Conservation (phyloP, 2,888 invertebrate genomes). For the Ophioninae sp. region DNA sequence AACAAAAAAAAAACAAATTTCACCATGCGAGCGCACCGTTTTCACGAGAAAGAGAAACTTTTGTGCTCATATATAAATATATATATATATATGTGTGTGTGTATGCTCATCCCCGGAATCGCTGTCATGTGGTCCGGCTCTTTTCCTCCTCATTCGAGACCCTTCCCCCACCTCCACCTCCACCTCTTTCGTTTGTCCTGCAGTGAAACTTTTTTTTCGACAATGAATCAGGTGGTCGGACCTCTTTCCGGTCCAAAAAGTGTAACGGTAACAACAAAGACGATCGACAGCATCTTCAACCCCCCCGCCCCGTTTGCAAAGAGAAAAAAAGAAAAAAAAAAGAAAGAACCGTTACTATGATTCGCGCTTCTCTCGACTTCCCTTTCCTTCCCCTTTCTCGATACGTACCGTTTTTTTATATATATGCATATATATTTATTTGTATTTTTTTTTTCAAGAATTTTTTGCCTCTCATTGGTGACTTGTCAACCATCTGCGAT, state of each 20-base stretch:
- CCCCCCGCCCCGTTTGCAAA: slow-evolving; percentile 12
- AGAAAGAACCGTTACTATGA: slow-evolving; percentile 14
- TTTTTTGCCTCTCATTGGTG: neutral
- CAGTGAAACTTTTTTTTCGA: slow-evolving; percentile 37
- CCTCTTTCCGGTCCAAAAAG: slow-evolving; percentile 73
- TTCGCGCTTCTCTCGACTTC: slow-evolving; percentile 10
- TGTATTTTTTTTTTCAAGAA: neutral
- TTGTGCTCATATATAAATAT: neutral
- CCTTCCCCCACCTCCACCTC: slow-evolving; percentile 38
- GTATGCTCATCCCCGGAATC: slow-evolving; percentile 34
- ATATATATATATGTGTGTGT: neutral
- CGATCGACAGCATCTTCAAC: slow-evolving; percentile 38
- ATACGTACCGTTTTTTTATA: slow-evolving; percentile 17
- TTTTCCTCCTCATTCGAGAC: slow-evolving; percentile 49
- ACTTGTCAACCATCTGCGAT: slow-evolving; percentile 62
- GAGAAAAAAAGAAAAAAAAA: slow-evolving; percentile 7
- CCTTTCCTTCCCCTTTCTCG: slow-evolving; percentile 4
- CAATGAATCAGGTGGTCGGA: slow-evolving; percentile 64
- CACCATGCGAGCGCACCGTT: slow-evolving; percentile 50
- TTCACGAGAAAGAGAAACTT: slow-evolving; percentile 40
- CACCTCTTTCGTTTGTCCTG: slow-evolving; percentile 9
- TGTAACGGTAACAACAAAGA: slow-evolving; percentile 47
- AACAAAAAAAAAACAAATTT: slow-evolving; percentile 18
- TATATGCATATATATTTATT: slow-evolving; percentile 13
- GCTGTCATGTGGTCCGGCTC: slow-evolving; percentile 63